These are phyloP conservation scores for Steinernema khuongi DNA, from an alignment of 1,140 invertebrate genomes.

Conservation along the genomic window DNA sequence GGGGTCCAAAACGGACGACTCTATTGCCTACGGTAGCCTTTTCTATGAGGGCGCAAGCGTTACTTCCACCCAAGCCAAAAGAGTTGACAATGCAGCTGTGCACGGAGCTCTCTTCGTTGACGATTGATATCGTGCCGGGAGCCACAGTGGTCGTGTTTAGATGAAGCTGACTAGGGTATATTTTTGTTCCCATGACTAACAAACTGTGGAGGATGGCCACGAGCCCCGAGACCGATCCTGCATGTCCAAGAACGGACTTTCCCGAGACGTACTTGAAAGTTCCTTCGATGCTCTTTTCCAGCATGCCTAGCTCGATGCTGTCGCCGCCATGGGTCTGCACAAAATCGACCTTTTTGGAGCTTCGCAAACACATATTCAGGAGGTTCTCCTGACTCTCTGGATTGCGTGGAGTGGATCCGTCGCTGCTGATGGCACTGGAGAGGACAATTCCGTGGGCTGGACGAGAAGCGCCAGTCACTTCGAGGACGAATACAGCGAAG, in stretches of 20 bases:
- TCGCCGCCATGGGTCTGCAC: constrained; percentile 4
- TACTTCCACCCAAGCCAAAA: constrained; percentile 31
- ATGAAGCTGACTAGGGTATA: background rate
- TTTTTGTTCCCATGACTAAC: background rate
- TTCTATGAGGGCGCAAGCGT: constrained; percentile 26
- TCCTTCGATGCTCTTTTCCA: background rate
- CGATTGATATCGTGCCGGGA: constrained; percentile 13
- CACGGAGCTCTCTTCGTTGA: constrained; percentile 25
- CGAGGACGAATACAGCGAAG: constrained; percentile 21
- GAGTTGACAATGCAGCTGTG: constrained; percentile 18
- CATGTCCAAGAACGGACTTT: background rate
- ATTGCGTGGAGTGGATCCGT: background rate
- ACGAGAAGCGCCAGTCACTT: background rate
- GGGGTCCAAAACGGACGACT: background rate
- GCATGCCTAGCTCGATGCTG: background rate
- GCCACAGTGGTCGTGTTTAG: background rate
- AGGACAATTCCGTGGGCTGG: background rate
- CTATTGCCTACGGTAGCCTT: background rate
- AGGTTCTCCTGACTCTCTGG: background rate
- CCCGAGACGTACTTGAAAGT: background rate
- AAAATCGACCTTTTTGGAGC: background rate
- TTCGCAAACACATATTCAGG: background rate
- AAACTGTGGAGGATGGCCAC: background rate
- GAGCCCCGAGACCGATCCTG: background rate
- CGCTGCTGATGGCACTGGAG: constrained; percentile 11